Evolutionary conservation across 2,797 vertebrate species (phyloP).

Genomic region (Phylloscopus collybita): DNA sequence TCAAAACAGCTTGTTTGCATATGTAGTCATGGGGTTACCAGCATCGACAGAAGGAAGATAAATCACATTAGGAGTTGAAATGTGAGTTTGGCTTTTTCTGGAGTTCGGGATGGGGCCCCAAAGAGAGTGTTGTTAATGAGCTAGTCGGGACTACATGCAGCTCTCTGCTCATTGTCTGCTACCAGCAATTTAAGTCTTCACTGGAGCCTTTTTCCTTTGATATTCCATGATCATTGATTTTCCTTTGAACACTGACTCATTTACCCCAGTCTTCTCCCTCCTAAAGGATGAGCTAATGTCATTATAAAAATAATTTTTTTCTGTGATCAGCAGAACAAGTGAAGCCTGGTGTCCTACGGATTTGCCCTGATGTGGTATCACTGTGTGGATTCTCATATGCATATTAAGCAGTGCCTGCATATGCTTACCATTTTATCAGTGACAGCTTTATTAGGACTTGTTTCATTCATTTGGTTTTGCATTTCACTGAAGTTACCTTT

Average conservation of each 20-base stretch:
- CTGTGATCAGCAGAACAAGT: conserved; percentile 18
- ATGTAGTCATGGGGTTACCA: neutral
- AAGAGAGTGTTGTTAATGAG: conserved; percentile 9
- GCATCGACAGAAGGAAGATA: neutral
- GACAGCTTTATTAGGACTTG: neutral
- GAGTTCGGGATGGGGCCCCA: neutral
- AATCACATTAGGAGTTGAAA: conserved; percentile 14
- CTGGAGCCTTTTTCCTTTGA: conserved; percentile 29
- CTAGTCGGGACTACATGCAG: neutral
- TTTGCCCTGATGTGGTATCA: neutral
- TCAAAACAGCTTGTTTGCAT: neutral
- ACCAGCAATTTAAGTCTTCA: conserved; percentile 25
- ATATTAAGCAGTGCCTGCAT: neutral
- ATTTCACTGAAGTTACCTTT: conserved; percentile 17
- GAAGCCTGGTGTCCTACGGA: conserved; percentile 13
- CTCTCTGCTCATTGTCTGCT: conserved; percentile 35
- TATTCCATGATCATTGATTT: conserved; percentile 19
- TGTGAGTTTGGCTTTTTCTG: neutral
- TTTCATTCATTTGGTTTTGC: neutral
- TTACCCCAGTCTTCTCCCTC: neutral
- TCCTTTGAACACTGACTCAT: conserved; percentile 25
- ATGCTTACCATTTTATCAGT: neutral
- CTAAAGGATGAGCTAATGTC: conserved; percentile 17
- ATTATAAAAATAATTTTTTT: neutral
- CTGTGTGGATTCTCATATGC: neutral